Percentiles rank a stretch among this genome's conserved stretches.
These are phyloP conservation scores for Morpho deidamia DNA, from an alignment of 2,888 invertebrate species.

Conservation along the genomic window DNA sequence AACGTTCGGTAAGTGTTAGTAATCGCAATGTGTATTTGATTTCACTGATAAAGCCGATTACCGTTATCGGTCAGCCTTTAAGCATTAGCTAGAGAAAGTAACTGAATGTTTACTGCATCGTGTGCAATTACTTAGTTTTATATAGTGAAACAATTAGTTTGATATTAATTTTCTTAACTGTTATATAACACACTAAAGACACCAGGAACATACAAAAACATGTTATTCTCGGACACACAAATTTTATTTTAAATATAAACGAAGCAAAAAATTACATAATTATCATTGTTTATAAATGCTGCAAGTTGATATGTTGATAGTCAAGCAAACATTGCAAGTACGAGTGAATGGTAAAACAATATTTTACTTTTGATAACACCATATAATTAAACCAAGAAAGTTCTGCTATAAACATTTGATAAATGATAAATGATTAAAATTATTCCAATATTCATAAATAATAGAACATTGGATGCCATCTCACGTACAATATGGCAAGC, in stretches of 20 bases:
- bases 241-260: not conserved
- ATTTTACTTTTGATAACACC: slow-evolving; percentile 18
- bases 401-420: not conserved
- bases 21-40: no score
- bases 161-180: no score
- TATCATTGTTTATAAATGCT: not conserved
- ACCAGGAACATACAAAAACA: no score
- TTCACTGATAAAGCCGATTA: no score
- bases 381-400: slow-evolving; percentile 4
- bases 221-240: not conserved
- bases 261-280: no score
- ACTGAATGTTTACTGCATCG: no score
- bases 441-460: slow-evolving; percentile 5
- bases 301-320: not conserved
- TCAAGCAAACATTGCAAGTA: not conserved
- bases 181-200: no score
- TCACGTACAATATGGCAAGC: slow-evolving; percentile 36
- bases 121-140: no score
- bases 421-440: slow-evolving; percentile 1
- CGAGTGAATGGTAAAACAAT: not conserved
- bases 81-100: no score
- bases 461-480: slow-evolving; percentile 6
- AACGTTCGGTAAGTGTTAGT: no score
- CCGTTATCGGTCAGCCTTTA: no score
- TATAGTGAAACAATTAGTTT: no score